phyloP scores from a whole-genome alignment of 2,797 vertebrate species.

The Cichlasoma orientale region DNA sequence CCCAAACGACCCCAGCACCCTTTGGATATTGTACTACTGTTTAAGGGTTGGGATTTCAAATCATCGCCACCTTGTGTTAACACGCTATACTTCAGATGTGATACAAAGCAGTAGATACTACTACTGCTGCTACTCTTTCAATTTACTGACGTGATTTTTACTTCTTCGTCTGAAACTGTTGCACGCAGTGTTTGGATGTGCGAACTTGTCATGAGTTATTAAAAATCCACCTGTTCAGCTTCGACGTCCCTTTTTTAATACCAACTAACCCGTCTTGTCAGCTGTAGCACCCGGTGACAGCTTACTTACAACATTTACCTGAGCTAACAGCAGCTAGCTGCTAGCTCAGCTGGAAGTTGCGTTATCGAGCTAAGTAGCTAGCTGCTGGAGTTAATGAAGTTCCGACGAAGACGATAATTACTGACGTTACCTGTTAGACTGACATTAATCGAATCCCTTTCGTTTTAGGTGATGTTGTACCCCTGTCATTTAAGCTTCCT shows the following conservation, averaged over 20 bases:
- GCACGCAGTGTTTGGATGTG: not conserved
- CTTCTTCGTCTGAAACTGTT: not conserved
- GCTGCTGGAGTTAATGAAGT: constrained; percentile 28
- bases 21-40: not conserved
- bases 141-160: not conserved
- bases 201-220: not conserved
- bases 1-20: not conserved
- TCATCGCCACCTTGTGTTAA: not conserved
- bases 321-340: constrained; percentile 36
- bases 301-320: not conserved
- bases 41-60: not conserved
- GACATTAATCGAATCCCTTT: constrained; percentile 43
- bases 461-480: constrained; percentile 12
- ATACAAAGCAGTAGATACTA: not conserved
- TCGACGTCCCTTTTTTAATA: not conserved
- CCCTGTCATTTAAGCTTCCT: constrained; percentile 57
- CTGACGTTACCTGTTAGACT: constrained; percentile 51
- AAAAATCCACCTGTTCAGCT: not conserved
- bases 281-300: not conserved
- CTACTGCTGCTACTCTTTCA: not conserved
- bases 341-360: constrained; percentile 37
- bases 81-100: not conserved
- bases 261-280: not conserved
- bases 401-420: not conserved
- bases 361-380: constrained; percentile 38